These are phyloP conservation scores for Anastrepha ludens DNA, from an alignment of 1,140 invertebrate species.

Conservation along the genomic window DNA sequence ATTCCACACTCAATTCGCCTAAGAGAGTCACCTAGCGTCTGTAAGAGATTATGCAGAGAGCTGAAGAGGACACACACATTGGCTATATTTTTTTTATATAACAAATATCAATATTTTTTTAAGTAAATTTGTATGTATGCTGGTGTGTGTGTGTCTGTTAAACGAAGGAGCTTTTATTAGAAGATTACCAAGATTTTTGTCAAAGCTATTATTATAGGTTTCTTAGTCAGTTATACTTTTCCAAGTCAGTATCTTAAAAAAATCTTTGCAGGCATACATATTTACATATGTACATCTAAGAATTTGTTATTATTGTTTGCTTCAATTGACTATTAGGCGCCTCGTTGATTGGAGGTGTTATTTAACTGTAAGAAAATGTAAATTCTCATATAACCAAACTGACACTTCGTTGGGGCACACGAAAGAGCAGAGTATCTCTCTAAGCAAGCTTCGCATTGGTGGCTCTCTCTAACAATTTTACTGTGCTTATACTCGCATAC, in stretches of 20 bases:
- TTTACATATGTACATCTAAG: not conserved
- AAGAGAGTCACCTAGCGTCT: not conserved
- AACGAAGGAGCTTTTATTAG: not conserved
- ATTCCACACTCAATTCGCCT: not conserved
- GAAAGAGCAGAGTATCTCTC: not conserved
- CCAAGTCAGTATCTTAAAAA: not conserved
- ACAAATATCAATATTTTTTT: not conserved
- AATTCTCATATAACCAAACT: no score
- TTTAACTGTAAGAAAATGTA: no score
- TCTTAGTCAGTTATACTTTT: not conserved
- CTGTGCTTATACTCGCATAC: no score
- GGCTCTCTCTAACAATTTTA: no score
- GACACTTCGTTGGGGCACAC: no score
- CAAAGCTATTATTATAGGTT: not conserved
- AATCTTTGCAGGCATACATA: not conserved
- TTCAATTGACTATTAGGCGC: no score
- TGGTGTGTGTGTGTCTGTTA: not conserved
- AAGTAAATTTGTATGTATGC: not conserved
- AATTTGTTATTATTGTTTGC: no score
- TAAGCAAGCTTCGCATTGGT: no score
- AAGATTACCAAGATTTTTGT: not conserved
- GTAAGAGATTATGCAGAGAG: no score
- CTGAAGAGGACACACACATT: no score
- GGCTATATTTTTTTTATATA: no score
- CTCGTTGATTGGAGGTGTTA: no score